Conservation (phyloP, 2,113 vertebrate genomes). For the Neogale vison region DNA sequence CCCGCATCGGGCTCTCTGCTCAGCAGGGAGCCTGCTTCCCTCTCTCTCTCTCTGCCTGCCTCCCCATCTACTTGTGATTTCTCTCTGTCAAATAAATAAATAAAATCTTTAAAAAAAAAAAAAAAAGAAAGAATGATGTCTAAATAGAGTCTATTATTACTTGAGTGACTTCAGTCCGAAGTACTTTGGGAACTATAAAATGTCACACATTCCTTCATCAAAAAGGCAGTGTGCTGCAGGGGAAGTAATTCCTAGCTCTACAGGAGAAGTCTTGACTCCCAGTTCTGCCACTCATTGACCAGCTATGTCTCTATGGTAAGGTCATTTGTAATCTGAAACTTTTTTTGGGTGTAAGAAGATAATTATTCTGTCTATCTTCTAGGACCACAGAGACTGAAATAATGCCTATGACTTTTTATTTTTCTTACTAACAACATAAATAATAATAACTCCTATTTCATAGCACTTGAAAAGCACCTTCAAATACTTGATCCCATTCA, state of each 20-base stretch:
- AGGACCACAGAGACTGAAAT: not conserved
- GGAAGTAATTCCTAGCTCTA: not conserved
- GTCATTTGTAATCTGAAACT: not conserved
- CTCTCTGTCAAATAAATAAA: too few relatives aligned
- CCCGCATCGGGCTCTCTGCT: too few relatives aligned
- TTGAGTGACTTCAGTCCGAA: not conserved
- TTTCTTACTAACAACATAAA: not conserved
- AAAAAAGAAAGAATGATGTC: not conserved
- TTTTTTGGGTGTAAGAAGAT: not conserved
- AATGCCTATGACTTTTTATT: not conserved
- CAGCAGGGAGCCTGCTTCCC: too few relatives aligned
- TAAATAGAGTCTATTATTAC: not conserved
- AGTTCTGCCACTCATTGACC: not conserved
- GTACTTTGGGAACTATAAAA: not conserved
- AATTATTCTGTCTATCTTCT: not conserved
- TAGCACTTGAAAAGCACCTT: not conserved
- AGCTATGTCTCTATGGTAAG: not conserved
- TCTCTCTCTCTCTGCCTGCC: too few relatives aligned
- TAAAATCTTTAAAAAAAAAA: too few relatives aligned
- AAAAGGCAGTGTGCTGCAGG: not conserved
- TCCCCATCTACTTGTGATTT: too few relatives aligned
- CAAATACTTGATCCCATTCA: not conserved
- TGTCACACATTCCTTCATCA: not conserved
- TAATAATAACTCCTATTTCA: not conserved
- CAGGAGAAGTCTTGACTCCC: not conserved